phyloP scores from a whole-genome alignment of 2,113 vertebrate genomes.

The Micromys minutus region DNA sequence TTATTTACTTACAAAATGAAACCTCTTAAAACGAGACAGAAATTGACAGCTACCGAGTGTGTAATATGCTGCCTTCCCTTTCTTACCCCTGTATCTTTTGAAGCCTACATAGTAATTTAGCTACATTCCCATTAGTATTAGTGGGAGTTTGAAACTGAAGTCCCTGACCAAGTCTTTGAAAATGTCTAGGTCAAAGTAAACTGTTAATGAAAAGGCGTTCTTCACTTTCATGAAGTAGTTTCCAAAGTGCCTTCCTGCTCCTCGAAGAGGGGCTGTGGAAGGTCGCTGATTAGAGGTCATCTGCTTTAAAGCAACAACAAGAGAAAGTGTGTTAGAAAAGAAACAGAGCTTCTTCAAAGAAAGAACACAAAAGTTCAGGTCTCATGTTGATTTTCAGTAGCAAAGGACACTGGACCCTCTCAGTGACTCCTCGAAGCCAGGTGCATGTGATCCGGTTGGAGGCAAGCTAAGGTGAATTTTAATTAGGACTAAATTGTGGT shows the following conservation, averaged over 20 bases:
- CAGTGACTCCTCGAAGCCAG: constrained; percentile 77
- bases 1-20: constrained; percentile 70
- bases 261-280: constrained; percentile 3
- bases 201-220: constrained; percentile 46
- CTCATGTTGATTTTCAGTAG: constrained; percentile 73
- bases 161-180: constrained; percentile 55
- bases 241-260: constrained; percentile 56
- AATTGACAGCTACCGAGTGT: constrained; percentile 5
- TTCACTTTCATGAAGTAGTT: constrained; percentile 62
- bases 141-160: constrained; percentile 65
- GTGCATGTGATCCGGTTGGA: constrained; percentile 87
- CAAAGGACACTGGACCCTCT: constrained; percentile 82
- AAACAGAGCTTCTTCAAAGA: constrained; percentile 46
- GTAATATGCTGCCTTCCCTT: constrained; percentile 12
- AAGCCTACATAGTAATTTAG: constrained; percentile 45
- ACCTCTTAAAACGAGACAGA: constrained; percentile 56
- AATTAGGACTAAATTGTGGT: constrained; percentile 96
- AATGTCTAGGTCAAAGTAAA: constrained; percentile 58
- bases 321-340: constrained; percentile 65
- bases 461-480: constrained; percentile 93
- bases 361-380: constrained; percentile 66
- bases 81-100: constrained; percentile 64
- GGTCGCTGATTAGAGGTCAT: constrained; percentile 69
- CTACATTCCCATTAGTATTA: constrained; percentile 64
- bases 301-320: constrained; percentile 50